These are phyloP conservation scores for Poliocrania exsul DNA, from an alignment of 2,797 vertebrate species.

Conservation along the genomic window DNA sequence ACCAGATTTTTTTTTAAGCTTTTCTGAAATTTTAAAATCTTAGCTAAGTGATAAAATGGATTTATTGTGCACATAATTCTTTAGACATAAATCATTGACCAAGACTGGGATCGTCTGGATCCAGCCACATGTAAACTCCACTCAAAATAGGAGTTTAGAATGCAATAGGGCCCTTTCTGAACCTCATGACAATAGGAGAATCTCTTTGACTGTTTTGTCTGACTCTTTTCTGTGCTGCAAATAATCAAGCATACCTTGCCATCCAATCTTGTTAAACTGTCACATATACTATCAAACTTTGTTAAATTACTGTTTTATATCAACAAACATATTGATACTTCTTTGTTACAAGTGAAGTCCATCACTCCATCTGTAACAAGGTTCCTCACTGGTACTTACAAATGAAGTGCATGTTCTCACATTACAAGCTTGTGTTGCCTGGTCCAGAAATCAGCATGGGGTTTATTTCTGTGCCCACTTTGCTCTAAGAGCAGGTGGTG, in stretches of 20 bases:
- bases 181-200: neutral
- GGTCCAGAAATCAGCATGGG: neutral
- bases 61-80: neutral
- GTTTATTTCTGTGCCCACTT: slow-evolving; percentile 3
- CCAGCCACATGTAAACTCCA: neutral
- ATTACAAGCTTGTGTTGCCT: neutral
- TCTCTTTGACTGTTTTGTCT: neutral
- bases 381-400: neutral
- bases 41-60: neutral
- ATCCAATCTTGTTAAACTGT: neutral
- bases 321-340: neutral
- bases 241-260: neutral
- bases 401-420: neutral
- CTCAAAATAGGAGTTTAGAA: neutral
- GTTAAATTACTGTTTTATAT: neutral
- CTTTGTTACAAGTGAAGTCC: neutral
- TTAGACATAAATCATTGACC: neutral
- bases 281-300: neutral
- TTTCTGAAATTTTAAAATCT: neutral
- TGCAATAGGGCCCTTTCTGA: neutral
- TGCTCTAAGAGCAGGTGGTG: slow-evolving; percentile 3
- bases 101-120: neutral
- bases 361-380: neutral
- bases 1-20: neutral
- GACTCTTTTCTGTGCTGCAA: neutral